Conservation (phyloP, 2,113 vertebrate species). For the Triplophysa siluroides region DNA sequence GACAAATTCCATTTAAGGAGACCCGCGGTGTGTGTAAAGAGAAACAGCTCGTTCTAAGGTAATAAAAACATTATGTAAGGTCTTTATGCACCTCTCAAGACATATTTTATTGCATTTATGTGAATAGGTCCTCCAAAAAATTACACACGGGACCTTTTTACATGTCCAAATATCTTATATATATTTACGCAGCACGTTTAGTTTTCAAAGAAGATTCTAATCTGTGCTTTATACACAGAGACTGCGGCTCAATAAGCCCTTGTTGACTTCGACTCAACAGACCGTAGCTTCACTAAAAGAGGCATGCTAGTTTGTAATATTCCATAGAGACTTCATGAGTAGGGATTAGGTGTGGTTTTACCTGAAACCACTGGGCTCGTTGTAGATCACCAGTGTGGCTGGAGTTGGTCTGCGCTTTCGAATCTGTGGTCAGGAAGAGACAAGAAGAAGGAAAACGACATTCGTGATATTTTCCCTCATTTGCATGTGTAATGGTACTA, state of each 20-base stretch:
- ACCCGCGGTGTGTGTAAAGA: too few species aligned
- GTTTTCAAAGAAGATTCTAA: not conserved
- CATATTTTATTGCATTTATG: too few species aligned
- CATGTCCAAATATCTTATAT: not conserved
- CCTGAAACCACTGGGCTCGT: conserved; percentile 78
- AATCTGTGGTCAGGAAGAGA: conserved; percentile 72
- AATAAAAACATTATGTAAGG: too few species aligned
- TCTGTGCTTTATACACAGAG: not conserved
- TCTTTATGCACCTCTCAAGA: too few species aligned
- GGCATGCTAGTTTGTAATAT: too few species aligned
- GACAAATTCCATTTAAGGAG: too few species aligned
- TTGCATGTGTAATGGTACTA: not conserved
- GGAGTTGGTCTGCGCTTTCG: conserved; percentile 87
- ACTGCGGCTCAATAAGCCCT: not conserved
- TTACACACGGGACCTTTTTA: too few species aligned
- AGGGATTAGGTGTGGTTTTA: conserved; percentile 55
- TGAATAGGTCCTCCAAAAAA: too few species aligned
- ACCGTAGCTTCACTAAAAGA: too few species aligned
- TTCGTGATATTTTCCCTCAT: not conserved
- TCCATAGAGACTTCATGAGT: too few species aligned
- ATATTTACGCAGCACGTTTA: too few species aligned
- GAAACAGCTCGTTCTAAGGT: too few species aligned
- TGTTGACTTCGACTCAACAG: conserved; percentile 12
- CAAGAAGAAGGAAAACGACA: not conserved
- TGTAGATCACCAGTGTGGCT: conserved; percentile 85